Evolutionary conservation across 2,888 invertebrate species (phyloP), one percentile per base, ranked within the genome.

Genomic region (Ornithoptera alexandrae): DNA sequence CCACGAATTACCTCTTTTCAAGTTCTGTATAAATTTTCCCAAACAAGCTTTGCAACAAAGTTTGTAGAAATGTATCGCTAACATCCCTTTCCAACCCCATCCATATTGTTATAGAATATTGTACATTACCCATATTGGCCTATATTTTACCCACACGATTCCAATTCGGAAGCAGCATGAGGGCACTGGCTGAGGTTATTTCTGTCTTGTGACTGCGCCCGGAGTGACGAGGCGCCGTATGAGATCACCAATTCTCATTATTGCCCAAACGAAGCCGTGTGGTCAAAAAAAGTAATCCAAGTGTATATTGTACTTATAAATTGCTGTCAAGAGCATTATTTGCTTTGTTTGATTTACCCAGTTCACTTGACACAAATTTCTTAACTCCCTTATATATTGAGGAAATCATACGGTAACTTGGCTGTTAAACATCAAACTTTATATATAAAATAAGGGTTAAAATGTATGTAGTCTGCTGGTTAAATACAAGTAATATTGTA

Each of bases 191-290:
- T 76, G 74, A 76, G 82, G 83, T 83, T 90, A 91, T 90, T 91
- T 90, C 79, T 74, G 90, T 86, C 83, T 77, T 72, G 79, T 91
- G 90, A 90, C 85, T 87, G 81, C 84, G 74, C 73, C 75, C 74
- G 76, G 76, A 76, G 79, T 88, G 87, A 86, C 88, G 85, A 84
- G 82, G 81, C 84, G 80, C 82, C 84, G 78, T 74, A 80, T 90
- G 90, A 90, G 89, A 89, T 91, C 90, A 90, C 85, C 88, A 82
- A 75, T 81, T 79, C 82, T 78, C 81, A 79, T 81, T 85, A 81
- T 79, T 79, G 77, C 75, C 77, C 78, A 77, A 78, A 76, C 74
- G 77, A 59, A 69, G 57, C 60, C 61, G 62, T 65, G 62, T 59
- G 69, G 65, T 66, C 62, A 50, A 62, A 68, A 67, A 70, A 70